These are phyloP conservation scores for Parnassius smintheus DNA, from an alignment of 2,888 invertebrate species.

Conservation along the genomic window DNA sequence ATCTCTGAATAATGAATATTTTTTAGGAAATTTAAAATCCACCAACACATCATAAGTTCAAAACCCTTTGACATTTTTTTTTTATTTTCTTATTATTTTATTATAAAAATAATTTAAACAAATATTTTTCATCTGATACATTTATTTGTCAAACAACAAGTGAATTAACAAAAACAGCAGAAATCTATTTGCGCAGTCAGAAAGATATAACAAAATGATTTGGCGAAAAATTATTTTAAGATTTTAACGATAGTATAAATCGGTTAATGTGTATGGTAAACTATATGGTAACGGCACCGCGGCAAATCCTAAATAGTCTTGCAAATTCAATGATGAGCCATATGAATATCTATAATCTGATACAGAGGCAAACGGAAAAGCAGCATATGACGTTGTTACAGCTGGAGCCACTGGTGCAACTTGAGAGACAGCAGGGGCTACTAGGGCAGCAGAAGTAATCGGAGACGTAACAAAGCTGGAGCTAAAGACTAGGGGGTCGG, in stretches of 20 bases:
- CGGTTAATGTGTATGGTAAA: slow-evolving; percentile 14
- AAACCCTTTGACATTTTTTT: too few relatives aligned
- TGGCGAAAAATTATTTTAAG: too few relatives aligned
- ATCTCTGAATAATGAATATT: too few relatives aligned
- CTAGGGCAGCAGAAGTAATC: slow-evolving; percentile 36
- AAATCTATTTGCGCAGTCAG: too few relatives aligned
- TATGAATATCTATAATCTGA: slow-evolving; percentile 50
- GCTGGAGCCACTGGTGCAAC: slow-evolving; percentile 11
- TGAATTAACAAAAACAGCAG: too few relatives aligned
- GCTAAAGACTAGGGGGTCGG: slow-evolving; percentile 45
- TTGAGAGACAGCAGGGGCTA: slow-evolving; percentile 31
- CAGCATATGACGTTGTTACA: slow-evolving; percentile 9
- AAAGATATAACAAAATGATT: too few relatives aligned
- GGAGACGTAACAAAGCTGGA: slow-evolving; percentile 36
- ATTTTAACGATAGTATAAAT: slow-evolving; percentile 18
- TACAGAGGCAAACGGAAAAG: slow-evolving; percentile 31
- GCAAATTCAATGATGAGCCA: slow-evolving; percentile 45
- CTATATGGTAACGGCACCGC: slow-evolving; percentile 12
- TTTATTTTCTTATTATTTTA: too few relatives aligned
- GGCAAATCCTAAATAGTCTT: slow-evolving; percentile 36
- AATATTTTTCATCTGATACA: too few relatives aligned
- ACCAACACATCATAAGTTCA: too few relatives aligned
- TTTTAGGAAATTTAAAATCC: too few relatives aligned
- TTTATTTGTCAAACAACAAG: too few relatives aligned
- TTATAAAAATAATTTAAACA: too few relatives aligned